Evolutionary conservation across 2,113 vertebrate genomes (phyloP).

Genomic region (Dipodomys ordii): DNA sequence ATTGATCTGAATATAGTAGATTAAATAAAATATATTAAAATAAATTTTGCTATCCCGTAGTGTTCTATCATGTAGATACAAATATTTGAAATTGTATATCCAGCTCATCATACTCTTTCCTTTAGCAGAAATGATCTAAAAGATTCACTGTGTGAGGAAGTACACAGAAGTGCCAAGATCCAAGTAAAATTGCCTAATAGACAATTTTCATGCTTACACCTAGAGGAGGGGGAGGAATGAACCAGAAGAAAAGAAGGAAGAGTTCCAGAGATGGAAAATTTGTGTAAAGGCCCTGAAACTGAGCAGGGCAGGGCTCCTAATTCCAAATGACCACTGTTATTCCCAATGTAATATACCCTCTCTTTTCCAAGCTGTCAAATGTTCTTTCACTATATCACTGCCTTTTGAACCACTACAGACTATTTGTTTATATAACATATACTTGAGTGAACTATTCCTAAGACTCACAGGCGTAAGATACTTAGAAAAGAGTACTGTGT

Average conservation of each 20-base stretch:
- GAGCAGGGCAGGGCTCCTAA: not conserved
- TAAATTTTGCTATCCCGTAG: constrained; percentile 10
- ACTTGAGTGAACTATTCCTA: not conserved
- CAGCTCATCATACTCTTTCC: not conserved
- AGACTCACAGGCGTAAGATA: not conserved
- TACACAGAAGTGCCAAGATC: not conserved
- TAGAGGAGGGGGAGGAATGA: not conserved
- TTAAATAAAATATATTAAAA: constrained; percentile 25
- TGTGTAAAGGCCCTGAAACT: not conserved
- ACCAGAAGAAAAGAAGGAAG: not conserved
- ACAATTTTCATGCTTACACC: not conserved
- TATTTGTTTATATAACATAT: not conserved
- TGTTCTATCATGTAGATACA: not conserved
- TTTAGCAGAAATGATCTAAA: not conserved
- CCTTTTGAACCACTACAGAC: not conserved
- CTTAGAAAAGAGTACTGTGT: not conserved
- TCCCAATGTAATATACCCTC: not conserved
- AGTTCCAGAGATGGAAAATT: not conserved
- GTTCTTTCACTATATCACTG: not conserved
- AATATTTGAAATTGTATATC: not conserved
- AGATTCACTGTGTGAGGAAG: not conserved
- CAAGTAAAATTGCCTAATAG: not conserved
- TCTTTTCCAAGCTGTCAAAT: not conserved
- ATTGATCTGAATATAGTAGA: not conserved
- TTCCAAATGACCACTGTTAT: not conserved